Percentiles rank a stretch among this genome's conserved stretches.
phyloP scores from a whole-genome alignment of 2,113 vertebrate genomes.

The Chloropsis cyanopogon region DNA sequence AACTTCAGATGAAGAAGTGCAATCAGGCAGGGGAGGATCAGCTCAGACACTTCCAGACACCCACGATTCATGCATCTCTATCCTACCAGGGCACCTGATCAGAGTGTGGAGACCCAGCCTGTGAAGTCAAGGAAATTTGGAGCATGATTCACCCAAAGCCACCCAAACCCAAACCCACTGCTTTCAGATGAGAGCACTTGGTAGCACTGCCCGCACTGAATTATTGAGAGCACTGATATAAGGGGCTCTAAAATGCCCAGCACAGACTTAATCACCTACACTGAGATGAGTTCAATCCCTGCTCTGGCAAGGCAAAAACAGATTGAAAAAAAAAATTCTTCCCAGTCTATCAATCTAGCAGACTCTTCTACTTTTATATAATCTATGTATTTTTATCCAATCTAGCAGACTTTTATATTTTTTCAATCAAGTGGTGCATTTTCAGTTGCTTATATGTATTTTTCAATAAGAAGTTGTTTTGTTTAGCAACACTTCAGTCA shows the following conservation, averaged over 20 bases:
- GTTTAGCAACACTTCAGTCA: not conserved
- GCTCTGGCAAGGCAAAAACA: not conserved
- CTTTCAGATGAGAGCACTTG: not conserved
- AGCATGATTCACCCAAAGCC: not conserved
- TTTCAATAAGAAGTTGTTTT: not conserved
- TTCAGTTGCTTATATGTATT: not conserved
- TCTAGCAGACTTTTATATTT: not conserved
- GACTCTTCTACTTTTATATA: not conserved
- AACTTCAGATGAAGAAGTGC: not conserved
- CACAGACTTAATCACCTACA: not conserved
- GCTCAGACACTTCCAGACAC: not conserved
- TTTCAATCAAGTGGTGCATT: not conserved
- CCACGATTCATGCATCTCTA: rapidly evolving
- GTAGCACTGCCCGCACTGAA: not conserved
- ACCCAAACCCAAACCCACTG: not conserved
- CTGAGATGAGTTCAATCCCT: not conserved
- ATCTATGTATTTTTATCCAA: not conserved
- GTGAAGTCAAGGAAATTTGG: not conserved
- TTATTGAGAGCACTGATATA: not conserved
- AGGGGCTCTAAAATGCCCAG: not conserved
- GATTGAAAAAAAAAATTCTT: not conserved
- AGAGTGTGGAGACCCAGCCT: not conserved
- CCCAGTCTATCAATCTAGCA: not conserved
- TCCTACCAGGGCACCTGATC: not conserved
- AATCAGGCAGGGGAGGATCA: not conserved